Base-by-base conservation (phyloP, 2,113 vertebrate genomes). In the Pelusios castaneus region DNA sequence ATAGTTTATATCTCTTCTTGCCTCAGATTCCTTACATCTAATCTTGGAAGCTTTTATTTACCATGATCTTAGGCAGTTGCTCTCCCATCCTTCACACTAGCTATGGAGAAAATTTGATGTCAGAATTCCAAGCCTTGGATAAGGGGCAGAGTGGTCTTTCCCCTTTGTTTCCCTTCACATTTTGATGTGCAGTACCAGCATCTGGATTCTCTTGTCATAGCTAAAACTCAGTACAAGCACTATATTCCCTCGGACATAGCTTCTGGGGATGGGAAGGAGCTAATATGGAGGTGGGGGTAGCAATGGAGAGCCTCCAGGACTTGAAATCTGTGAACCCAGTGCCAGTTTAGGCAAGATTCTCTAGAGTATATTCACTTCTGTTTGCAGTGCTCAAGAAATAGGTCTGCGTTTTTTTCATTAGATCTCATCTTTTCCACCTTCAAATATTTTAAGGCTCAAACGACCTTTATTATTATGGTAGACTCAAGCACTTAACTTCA, bases 401-500 rank as follows among this genome's bases (percentile, higher is more conserved):
- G 1, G 12, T 52, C 63, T 47, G 4, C 82, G 1, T 47, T 88
- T 43, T 75, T 9, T 67, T 34, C 9, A 0, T 3, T 10, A 7
- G 29, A 14, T 34, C 2, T 2, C 43, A 84, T 29, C 27, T 83
- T 38, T 51, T 60, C 19, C 2, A 3, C 1, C 0, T 54, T 56
- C 34, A 41, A 54, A 21, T 70, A 38, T 70, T 70, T 70, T 17
- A 70, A 38, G n/a, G 54, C 80, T 56, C 19, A 54, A 63, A 8
- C 14, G 13, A 76, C 73, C 73, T 45, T 91, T n/a, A 10, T 79
- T 79, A 7, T 17, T 90, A 38, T 49, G 81, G 25, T 16, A 41
- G 52, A 45, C 67, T 9, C 79, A 63, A 31, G 63, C 75, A 52
- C 0, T 0, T 27, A 67, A 56, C 3, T 6, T 60, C 2, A 84